Conservation (phyloP, 2,113 vertebrate species). For the human (Homo sapiens) region GRCh38 chr2:103966001-103966500, state of each 20-base stretch:
- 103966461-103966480: neutral
- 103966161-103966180: neutral
- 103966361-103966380: neutral
- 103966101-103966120: neutral
- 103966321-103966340: neutral
- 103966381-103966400: fast-evolving
- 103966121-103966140: neutral
- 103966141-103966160: neutral
- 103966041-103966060: neutral
- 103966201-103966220: neutral
- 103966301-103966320: neutral
- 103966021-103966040: neutral
- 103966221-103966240: neutral
- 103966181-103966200: neutral
- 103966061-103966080: neutral
- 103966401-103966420: neutral
- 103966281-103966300: neutral
- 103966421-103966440: neutral
- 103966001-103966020: neutral
- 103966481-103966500: neutral
- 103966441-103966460: neutral
- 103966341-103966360: neutral
- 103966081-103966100: neutral
- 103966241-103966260: neutral
- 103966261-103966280: neutral